These are phyloP conservation scores for Tragelaphus oryx DNA, from an alignment of 2,797 vertebrate species.

Conservation along the genomic window DNA sequence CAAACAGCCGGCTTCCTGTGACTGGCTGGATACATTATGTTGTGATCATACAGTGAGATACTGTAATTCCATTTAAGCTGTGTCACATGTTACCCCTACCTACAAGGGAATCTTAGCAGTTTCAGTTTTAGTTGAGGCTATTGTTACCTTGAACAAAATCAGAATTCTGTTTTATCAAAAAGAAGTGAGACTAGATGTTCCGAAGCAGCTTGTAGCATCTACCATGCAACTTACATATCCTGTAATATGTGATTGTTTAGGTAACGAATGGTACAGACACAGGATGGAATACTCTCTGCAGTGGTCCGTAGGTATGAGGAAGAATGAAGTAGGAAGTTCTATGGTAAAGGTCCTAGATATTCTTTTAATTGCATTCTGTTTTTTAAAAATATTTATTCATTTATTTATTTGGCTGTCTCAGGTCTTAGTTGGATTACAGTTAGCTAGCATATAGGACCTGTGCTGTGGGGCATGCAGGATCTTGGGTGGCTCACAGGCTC, in stretches of 20 bases:
- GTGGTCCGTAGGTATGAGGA: neutral
- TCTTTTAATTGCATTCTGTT: neutral
- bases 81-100: neutral
- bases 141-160: neutral
- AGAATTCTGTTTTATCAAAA: neutral
- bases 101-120: too few species aligned
- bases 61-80: neutral
- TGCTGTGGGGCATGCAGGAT: neutral
- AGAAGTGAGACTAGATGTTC: neutral
- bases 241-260: neutral
- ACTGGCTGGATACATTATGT: neutral
- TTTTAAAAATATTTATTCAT: neutral
- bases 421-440: neutral
- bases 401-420: neutral
- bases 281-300: neutral
- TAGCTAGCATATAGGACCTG: neutral
- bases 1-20: neutral
- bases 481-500: neutral
- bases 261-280: neutral
- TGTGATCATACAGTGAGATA: neutral
- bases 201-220: neutral
- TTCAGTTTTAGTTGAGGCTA: neutral
- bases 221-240: neutral
- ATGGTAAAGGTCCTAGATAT: neutral
- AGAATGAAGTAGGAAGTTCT: neutral